Evolutionary conservation across 2,888 invertebrate species (phyloP), one percentile per base, ranked within the genome.

Genomic region (Acronicta psi): DNA sequence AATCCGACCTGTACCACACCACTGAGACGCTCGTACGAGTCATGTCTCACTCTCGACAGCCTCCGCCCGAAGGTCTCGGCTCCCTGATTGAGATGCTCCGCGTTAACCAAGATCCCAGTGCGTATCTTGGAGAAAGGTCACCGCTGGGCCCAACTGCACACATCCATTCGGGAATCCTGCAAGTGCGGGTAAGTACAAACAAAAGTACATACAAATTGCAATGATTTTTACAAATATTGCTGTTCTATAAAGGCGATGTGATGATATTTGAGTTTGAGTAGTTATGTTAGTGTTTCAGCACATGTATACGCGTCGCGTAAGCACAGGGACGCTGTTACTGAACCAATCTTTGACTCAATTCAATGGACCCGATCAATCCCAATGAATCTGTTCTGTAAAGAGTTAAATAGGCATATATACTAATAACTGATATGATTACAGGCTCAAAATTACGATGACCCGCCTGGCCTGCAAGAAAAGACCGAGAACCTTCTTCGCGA

Each of bases 401-500:
- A 4, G 20, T 5, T 20, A 20, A 20, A n/a, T n/a, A n/a, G 10
- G 9, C 25, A 3, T 25, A 29, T 10, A 16, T 45, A 43, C 13
- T 31, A 20, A 11, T 11, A 3, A 9, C 0, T 29, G 8, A 31
- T 36, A 13, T 18, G 31, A n/a, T 29, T 17, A 42, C 68, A 90
- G 90, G 83, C 88, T 0, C 97, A 98, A 31, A 96, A 98, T 59
- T 98, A 98, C 80, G 98, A 97, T 79, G 99, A 99, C 91, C 99
- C 99, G 2, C 98, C 98, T 0, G 99, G 98, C 18, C 94, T 99
- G 41, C 97, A 98, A 79, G 99, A 99, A 83, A 99, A 99, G 89
- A 99, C 99, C 0, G 99, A 99, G 88, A 97, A 95, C 78, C 94
- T 99, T 11, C 95, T 99, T 34, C 95, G 99, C 18, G 99, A 99